These are phyloP conservation scores for Colistium nudipinnis DNA, from an alignment of 2,113 vertebrate species.

Conservation along the genomic window DNA sequence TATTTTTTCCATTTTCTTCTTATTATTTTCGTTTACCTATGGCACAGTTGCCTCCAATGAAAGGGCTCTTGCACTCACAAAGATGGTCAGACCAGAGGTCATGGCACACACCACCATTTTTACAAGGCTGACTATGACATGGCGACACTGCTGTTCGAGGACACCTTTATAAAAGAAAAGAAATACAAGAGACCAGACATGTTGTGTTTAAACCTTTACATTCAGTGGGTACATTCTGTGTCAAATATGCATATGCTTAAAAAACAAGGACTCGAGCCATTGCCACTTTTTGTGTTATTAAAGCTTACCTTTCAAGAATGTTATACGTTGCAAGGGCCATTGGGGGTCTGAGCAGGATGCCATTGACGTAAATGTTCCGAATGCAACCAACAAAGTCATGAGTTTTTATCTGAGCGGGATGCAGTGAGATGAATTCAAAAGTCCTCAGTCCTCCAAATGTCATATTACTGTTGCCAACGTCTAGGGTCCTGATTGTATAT, in stretches of 20 bases:
- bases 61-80: constrained; percentile 77
- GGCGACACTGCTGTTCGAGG: constrained; percentile 55
- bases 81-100: constrained; percentile 80
- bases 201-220: no score
- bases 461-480: constrained; percentile 75
- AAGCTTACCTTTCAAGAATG: constrained; percentile 68
- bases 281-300: background rate
- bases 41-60: constrained; percentile 76
- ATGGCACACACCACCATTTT: constrained; percentile 76
- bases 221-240: no score
- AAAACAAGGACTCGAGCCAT: no score
- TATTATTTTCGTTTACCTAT: constrained; percentile 55
- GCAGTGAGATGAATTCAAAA: constrained; percentile 66
- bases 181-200: background rate
- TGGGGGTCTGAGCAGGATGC: constrained; percentile 64
- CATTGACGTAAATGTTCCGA: constrained; percentile 76
- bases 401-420: constrained; percentile 71
- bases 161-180: constrained; percentile 71
- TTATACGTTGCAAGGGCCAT: constrained; percentile 72
- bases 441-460: constrained; percentile 78
- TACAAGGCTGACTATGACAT: constrained; percentile 71
- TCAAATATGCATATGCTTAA: no score
- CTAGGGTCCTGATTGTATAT: constrained; percentile 72
- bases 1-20: background rate
- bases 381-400: constrained; percentile 84